Conservation (phyloP, 1,140 invertebrate genomes). For the Mylabris phalerata region DNA sequence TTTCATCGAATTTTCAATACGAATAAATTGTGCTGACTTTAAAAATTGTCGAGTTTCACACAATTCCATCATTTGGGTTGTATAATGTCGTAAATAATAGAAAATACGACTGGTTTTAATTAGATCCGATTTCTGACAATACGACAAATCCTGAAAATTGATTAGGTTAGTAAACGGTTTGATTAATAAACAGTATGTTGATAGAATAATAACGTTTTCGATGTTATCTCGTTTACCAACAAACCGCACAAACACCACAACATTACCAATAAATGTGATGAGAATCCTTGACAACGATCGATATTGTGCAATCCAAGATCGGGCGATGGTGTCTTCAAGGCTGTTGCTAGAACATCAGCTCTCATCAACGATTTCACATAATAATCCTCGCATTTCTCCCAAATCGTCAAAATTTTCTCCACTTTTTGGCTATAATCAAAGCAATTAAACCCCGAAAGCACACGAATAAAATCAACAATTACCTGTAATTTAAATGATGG, state of each 20-base stretch:
- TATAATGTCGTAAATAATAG: conserved; percentile 41
- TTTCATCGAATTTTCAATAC: conserved; percentile 46
- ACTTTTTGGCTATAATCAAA: conserved; percentile 45
- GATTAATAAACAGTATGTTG: no score
- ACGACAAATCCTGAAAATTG: conserved; percentile 43
- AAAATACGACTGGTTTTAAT: conserved; percentile 45
- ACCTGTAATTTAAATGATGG: conserved; percentile 46
- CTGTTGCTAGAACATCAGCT: conserved; percentile 56
- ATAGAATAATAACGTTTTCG: no score
- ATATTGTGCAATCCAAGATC: conserved; percentile 75
- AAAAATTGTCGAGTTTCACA: conserved; percentile 37
- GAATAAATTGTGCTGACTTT: conserved; percentile 34
- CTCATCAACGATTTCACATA: conserved; percentile 66
- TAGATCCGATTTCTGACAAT: conserved; percentile 47
- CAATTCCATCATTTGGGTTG: conserved; percentile 41
- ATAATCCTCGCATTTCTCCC: conserved; percentile 70
- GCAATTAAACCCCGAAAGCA: background rate
- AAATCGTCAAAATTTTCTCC: conserved; percentile 52
- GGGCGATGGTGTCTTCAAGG: conserved; percentile 59
- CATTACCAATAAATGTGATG: conserved; percentile 48
- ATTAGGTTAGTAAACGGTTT: background rate
- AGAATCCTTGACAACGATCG: conserved; percentile 77
- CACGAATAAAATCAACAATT: conserved; percentile 3
- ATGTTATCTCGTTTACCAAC: background rate
- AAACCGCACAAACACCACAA: background rate